Evolutionary conservation across 1,140 invertebrate genomes (phyloP).

Genomic region (Hyposmocoma kahamanoa): DNA sequence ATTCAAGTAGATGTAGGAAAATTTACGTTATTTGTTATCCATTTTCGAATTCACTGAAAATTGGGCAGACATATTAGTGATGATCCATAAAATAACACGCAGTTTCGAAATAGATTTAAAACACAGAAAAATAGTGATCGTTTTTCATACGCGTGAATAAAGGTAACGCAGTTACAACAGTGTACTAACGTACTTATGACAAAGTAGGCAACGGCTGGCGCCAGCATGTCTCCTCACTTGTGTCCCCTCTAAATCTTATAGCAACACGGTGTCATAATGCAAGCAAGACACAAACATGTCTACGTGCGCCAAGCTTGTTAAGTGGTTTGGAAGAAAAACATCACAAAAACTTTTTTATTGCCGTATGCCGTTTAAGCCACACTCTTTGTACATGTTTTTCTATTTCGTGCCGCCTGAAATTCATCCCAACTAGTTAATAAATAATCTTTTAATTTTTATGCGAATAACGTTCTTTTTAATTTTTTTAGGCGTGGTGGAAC

Average conservation of each 20-base stretch:
- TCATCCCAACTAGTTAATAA: neutral
- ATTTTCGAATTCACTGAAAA: too few species aligned
- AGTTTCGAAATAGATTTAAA: too few species aligned
- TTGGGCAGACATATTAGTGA: too few species aligned
- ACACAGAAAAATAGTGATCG: neutral
- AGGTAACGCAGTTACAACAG: slow-evolving; percentile 1
- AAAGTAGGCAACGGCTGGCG: slow-evolving; percentile 48
- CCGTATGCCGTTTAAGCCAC: slow-evolving; percentile 56
- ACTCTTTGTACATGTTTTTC: slow-evolving; percentile 11
- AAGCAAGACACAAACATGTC: slow-evolving; percentile 70
- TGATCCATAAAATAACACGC: too few species aligned
- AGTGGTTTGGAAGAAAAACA: slow-evolving; percentile 73
- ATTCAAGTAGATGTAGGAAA: too few species aligned
- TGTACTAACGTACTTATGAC: slow-evolving; percentile 38
- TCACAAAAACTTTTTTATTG: slow-evolving; percentile 70
- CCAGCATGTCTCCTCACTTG: slow-evolving; percentile 58
- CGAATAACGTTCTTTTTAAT: neutral
- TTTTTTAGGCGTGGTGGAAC: slow-evolving; percentile 1
- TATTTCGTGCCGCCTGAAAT: neutral
- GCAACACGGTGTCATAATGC: slow-evolving; percentile 70
- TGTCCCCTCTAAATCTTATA: slow-evolving; percentile 68
- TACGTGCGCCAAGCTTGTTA: slow-evolving; percentile 70
- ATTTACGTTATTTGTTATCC: too few species aligned
- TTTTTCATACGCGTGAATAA: neutral
- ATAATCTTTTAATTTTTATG: slow-evolving; percentile 2